phyloP scores from a whole-genome alignment of 2,888 invertebrate genomes.

The Tiliacea citrago region DNA sequence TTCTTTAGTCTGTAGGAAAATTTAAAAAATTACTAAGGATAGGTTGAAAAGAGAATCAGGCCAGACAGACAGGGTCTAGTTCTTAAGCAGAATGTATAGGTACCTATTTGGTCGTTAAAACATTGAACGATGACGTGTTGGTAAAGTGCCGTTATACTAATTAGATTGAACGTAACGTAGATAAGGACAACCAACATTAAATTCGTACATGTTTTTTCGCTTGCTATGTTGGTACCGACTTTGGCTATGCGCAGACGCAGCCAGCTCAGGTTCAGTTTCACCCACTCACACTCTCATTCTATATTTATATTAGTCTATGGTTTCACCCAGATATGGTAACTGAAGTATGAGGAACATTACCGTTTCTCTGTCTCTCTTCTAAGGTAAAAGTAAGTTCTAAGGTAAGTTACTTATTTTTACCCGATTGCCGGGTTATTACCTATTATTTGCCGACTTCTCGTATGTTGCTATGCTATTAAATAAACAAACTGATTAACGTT shows the following conservation, averaged over 20 bases:
- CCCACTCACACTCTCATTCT: no score
- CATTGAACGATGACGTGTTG: constrained; percentile 5
- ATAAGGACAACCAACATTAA: constrained; percentile 8
- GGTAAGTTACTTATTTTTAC: not conserved
- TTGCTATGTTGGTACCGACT: not conserved
- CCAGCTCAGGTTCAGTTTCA: not conserved
- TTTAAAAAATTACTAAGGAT: not conserved
- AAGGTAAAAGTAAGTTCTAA: not conserved
- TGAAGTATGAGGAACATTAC: not conserved
- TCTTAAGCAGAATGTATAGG: not conserved
- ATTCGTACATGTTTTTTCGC: not conserved
- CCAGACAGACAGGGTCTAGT: not conserved
- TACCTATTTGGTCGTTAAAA: not conserved
- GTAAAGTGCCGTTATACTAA: constrained; percentile 9
- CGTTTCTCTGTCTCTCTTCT: not conserved
- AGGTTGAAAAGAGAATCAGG: not conserved
- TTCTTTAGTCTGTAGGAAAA: not conserved
- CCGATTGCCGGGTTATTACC: no score
- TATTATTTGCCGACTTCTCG: not conserved
- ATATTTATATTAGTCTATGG: no score
- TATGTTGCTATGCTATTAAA: not conserved
- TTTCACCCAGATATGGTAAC: not conserved
- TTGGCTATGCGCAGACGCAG: not conserved
- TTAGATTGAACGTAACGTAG: constrained; percentile 26
- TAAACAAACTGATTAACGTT: constrained; percentile 1